Evolutionary conservation across 2,113 vertebrate species (phyloP).

Genomic region (Sebastes schlegelii): DNA sequence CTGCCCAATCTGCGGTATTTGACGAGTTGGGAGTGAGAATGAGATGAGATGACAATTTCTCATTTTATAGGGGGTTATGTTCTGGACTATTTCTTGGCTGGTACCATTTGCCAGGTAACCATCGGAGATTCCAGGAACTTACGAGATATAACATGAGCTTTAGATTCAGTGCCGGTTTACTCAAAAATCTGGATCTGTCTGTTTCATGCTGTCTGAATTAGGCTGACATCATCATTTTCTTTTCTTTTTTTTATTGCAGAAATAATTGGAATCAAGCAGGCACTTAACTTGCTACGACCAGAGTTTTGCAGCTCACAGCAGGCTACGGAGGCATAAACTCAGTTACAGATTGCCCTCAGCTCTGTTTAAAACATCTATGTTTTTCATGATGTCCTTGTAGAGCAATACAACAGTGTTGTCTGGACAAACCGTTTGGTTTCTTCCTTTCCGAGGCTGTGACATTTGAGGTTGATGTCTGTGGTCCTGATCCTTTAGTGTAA

Average conservation of each 20-base stretch:
- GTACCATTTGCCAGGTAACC: background rate
- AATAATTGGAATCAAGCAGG: constrained; percentile 25
- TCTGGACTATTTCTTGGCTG: background rate
- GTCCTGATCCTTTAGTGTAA: constrained; percentile 41
- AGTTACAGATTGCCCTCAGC: constrained; percentile 21
- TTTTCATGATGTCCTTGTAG: constrained; percentile 32
- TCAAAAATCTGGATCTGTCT: background rate
- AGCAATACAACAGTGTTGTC: constrained; percentile 29
- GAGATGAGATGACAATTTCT: background rate
- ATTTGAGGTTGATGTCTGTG: constrained; percentile 55
- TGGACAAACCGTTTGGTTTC: constrained; percentile 36
- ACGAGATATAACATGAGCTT: background rate
- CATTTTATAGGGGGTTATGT: background rate
- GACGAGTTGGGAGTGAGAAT: too few relatives aligned
- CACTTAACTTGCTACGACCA: constrained; percentile 37
- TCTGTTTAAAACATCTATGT: constrained; percentile 1
- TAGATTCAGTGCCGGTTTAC: background rate
- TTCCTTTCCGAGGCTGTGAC: constrained; percentile 38
- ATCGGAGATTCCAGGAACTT: background rate
- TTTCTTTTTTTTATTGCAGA: background rate
- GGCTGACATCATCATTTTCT: constrained; percentile 17
- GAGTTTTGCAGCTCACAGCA: constrained; percentile 24
- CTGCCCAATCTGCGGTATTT: too few relatives aligned
- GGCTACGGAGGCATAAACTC: constrained; percentile 5
- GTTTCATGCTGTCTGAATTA: constrained; percentile 37